These are phyloP conservation scores for Euura lappo DNA, from an alignment of 1,140 invertebrate species.

Conservation along the genomic window DNA sequence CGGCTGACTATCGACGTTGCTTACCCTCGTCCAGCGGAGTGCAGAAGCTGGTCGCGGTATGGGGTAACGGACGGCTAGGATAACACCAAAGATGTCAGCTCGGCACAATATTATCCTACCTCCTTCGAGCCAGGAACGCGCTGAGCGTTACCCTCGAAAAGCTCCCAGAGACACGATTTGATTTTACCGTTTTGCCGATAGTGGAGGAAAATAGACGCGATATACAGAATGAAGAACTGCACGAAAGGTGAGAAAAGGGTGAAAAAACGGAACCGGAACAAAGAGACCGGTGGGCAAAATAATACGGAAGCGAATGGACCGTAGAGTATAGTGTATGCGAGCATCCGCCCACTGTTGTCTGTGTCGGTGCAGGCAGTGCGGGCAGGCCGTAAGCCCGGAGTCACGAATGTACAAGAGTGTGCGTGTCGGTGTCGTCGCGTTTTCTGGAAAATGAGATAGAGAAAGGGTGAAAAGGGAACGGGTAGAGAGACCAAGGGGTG, in stretches of 20 bases:
- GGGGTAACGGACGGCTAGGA: slow-evolving; percentile 38
- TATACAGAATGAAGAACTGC: not conserved
- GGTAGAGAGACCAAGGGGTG: slow-evolving; percentile 15
- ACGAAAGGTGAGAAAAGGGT: not conserved
- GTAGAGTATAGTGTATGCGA: slow-evolving; percentile 20
- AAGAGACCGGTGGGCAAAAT: slow-evolving; percentile 52
- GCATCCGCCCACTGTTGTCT: slow-evolving; percentile 24
- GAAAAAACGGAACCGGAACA: slow-evolving; percentile 44
- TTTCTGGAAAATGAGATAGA: slow-evolving; percentile 42
- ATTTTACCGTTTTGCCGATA: no score
- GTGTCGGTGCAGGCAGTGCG: slow-evolving; percentile 28
- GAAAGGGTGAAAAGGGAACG: slow-evolving; percentile 26
- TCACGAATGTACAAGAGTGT: slow-evolving; percentile 18
- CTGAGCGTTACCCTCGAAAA: not conserved
- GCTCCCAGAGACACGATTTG: no score
- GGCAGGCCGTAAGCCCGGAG: not conserved
- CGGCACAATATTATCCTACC: slow-evolving; percentile 45
- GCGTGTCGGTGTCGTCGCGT: slow-evolving; percentile 30
- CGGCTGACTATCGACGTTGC: slow-evolving; percentile 53
- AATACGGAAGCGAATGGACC: slow-evolving; percentile 38
- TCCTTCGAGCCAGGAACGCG: slow-evolving; percentile 36
- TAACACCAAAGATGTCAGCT: slow-evolving; percentile 48
- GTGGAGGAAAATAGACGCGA: no score
- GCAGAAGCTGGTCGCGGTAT: slow-evolving; percentile 31
- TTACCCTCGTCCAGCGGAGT: slow-evolving; percentile 32